phyloP scores from a whole-genome alignment of 2,888 invertebrate genomes.

The Himalopsyche japonica region DNA sequence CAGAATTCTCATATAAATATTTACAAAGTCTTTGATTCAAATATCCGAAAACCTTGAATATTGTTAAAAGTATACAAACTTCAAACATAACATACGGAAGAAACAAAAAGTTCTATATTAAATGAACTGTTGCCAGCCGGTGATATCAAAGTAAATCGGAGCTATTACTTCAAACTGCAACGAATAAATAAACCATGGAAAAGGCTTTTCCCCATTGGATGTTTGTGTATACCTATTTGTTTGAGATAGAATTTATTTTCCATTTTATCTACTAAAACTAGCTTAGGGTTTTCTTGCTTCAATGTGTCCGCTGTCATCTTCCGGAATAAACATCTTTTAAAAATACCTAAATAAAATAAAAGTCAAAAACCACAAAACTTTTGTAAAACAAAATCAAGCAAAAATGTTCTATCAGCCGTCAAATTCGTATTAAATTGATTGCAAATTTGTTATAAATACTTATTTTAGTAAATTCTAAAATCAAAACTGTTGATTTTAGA shows the following conservation, averaged over 20 bases:
- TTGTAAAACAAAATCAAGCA: no score
- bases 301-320: not conserved
- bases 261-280: not conserved
- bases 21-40: no score
- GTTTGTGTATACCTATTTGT: not conserved
- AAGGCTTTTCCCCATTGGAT: not conserved
- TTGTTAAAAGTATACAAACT: no score
- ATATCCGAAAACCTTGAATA: no score
- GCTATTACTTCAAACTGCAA: not conserved
- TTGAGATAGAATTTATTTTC: not conserved
- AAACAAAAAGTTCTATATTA: no score
- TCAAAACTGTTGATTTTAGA: no score
- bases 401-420: no score
- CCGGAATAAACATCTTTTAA: not conserved
- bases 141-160: not conserved
- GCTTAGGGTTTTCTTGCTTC: not conserved
- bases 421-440: no score
- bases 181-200: not conserved
- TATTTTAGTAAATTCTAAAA: no score
- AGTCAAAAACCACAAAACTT: not conserved
- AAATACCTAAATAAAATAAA: not conserved
- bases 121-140: not conserved
- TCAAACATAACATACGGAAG: no score
- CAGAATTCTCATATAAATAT: no score
- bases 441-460: no score